Evolutionary conservation across 2,888 invertebrate species (phyloP).

Genomic region (Luperina testacea): DNA sequence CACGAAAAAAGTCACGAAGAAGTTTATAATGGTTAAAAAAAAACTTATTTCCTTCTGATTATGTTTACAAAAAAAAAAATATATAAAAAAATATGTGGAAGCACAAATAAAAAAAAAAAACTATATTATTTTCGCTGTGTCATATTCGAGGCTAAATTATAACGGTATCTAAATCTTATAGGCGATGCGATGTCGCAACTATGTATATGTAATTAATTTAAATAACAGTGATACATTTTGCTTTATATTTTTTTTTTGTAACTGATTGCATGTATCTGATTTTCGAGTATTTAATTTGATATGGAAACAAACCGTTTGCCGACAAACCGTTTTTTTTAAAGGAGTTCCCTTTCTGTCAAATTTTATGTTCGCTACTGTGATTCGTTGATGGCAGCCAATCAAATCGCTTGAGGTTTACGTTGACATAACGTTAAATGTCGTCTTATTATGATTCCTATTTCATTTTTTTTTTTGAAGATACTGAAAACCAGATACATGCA

Average conservation of each 20-base stretch:
- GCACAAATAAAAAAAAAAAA: constrained; percentile 8
- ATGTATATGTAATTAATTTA: constrained; percentile 45
- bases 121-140: constrained; percentile 54
- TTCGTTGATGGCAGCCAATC: neutral
- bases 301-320: neutral
- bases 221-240: constrained; percentile 64
- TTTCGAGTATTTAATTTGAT: neutral
- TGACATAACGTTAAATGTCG: neutral
- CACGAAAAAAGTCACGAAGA: too few relatives aligned
- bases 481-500: constrained; percentile 40
- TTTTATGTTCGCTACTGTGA: neutral
- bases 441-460: neutral
- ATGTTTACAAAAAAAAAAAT: neutral
- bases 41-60: neutral
- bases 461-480: neutral
- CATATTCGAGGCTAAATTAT: constrained; percentile 66
- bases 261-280: constrained; percentile 30
- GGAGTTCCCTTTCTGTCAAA: neutral
- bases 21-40: neutral
- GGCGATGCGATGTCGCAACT: constrained; percentile 28
- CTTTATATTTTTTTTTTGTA: constrained; percentile 51
- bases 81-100: constrained; percentile 46
- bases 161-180: constrained; percentile 50
- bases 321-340: neutral
- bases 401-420: neutral